A percentile compares a stretch with the other conserved stretches of the same genome.
Evolutionary conservation across 1,140 invertebrate genomes (phyloP).

Genomic region (Frieseomelitta varia): DNA sequence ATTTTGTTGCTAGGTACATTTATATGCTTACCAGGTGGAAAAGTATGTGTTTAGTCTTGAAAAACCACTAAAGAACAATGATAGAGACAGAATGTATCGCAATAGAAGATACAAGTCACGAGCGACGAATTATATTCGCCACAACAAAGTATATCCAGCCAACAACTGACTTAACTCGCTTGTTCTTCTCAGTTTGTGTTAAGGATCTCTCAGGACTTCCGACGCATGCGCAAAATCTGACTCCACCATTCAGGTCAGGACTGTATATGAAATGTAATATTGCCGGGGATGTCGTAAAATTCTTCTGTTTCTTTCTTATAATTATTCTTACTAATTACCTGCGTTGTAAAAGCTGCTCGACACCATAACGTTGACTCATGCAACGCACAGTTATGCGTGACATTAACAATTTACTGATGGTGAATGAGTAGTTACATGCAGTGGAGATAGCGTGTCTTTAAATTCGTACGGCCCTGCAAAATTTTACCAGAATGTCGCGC

Average conservation of each 20-base stretch:
- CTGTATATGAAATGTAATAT: constrained; percentile 4
- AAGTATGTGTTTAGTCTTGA: neutral
- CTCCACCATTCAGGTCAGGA: constrained; percentile 10
- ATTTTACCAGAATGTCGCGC: constrained; percentile 41
- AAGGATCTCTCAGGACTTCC: constrained; percentile 40
- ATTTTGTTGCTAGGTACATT: constrained; percentile 21
- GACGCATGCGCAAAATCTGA: constrained; percentile 41
- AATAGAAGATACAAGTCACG: constrained; percentile 25
- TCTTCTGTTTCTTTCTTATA: neutral
- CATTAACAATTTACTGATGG: no score
- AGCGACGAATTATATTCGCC: constrained; percentile 42
- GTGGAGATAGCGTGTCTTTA: neutral
- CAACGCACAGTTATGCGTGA: no score
- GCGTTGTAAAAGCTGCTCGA: neutral
- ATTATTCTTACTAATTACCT: no score
- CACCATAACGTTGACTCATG: neutral
- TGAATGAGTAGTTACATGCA: no score
- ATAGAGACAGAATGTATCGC: neutral
- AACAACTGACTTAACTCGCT: constrained; percentile 43
- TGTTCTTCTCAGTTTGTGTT: constrained; percentile 34
- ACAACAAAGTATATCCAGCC: constrained; percentile 45
- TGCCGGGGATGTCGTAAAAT: neutral
- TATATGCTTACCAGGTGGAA: constrained; percentile 9
- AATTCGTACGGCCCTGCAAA: constrained; percentile 16
- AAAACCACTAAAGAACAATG: constrained; percentile 12